Evolutionary conservation across 2,888 invertebrate genomes (phyloP), one percentile per base, ranked within the genome.

Genomic region (Lasioglossum vierecki): DNA sequence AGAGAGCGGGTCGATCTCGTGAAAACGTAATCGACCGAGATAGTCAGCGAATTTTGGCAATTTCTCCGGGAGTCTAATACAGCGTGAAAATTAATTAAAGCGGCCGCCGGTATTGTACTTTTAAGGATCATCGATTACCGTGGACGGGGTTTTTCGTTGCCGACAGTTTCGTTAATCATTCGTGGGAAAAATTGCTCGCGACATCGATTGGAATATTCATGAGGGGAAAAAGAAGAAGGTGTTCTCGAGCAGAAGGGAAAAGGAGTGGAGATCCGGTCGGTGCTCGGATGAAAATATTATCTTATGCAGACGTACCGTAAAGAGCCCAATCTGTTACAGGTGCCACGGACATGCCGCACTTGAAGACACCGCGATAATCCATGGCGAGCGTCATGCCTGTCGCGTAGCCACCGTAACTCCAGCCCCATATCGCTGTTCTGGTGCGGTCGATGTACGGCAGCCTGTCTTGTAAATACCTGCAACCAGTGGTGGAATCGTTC

Each of bases 331-430:
- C 99, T 0, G 98, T 99, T 26, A 99, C 99, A 0, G 99, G 99
- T 0, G 99, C 99, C 15, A 99, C 98, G 4, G 99, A 98, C 79
- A 98, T 97, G 0, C 98, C 99, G 94, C 99, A 99, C 91, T 98
- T 97, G 96, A 99, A 99, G 46, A 98, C 97, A 72, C 96, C 95
- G 0, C 96, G 96, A 0, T 95, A 95, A 88, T 99, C 98, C 71
- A 96, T 96, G 0, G 98, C 98, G 85, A 99, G 95, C 3, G 97
- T 98, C 96, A 98, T 97, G 6, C 98, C 98, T 1, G 99, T 97
- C 0, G 98, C 98, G 95, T 98, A 99, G 2, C 99, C 99, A 22
- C 99, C 99, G 95, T 99, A 99, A 91, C 99, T 99, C 99, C 99
- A 99, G 79, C 99, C 99, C 99, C 99, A 99, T 92, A 99, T 99